A percentile compares a stretch with the other conserved stretches of the same genome.
These are phyloP conservation scores for Amiota mariae DNA, from an alignment of 2,888 invertebrate species.

Conservation along the genomic window DNA sequence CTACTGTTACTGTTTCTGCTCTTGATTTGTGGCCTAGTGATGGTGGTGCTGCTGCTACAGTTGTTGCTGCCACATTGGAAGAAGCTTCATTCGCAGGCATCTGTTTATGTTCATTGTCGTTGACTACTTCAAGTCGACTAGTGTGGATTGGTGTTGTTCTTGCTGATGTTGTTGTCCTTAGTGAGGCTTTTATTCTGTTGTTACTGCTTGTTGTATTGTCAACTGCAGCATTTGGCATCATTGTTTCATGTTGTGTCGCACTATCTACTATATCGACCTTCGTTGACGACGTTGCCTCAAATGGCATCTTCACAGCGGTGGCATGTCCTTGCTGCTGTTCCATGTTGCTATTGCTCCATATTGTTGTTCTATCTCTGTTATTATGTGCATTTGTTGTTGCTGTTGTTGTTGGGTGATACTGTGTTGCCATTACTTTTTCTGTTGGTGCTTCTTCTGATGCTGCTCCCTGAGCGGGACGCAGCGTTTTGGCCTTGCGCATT, in stretches of 20 bases:
- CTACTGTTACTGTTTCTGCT: conserved; percentile 25
- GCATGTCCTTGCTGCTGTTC: conserved; percentile 34
- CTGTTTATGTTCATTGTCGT: conserved; percentile 30
- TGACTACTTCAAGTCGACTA: conserved; percentile 49
- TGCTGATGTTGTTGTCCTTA: conserved; percentile 39
- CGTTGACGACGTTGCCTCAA: conserved; percentile 34
- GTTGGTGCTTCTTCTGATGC: conserved; percentile 37
- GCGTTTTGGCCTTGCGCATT: conserved; percentile 65
- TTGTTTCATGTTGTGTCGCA: conserved; percentile 32
- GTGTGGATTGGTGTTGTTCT: conserved; percentile 41
- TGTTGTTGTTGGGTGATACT: conserved; percentile 19
- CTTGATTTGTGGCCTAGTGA: conserved; percentile 31
- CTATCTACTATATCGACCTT: conserved; percentile 31
- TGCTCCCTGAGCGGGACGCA: conserved; percentile 51
- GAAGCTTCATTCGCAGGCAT: conserved; percentile 34
- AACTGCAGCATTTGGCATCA: conserved; percentile 43
- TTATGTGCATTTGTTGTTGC: conserved; percentile 28
- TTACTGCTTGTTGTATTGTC: conserved; percentile 33
- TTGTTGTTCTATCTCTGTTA: conserved; percentile 28
- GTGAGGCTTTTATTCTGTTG: conserved; percentile 33
- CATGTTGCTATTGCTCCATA: conserved; percentile 38
- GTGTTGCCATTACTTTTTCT: conserved; percentile 38
- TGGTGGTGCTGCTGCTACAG: conserved; percentile 34
- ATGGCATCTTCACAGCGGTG: conserved; percentile 40
- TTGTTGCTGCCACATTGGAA: conserved; percentile 32